Conservation (phyloP, 2,113 vertebrate species). For the Callaeas wilsoni region DNA sequence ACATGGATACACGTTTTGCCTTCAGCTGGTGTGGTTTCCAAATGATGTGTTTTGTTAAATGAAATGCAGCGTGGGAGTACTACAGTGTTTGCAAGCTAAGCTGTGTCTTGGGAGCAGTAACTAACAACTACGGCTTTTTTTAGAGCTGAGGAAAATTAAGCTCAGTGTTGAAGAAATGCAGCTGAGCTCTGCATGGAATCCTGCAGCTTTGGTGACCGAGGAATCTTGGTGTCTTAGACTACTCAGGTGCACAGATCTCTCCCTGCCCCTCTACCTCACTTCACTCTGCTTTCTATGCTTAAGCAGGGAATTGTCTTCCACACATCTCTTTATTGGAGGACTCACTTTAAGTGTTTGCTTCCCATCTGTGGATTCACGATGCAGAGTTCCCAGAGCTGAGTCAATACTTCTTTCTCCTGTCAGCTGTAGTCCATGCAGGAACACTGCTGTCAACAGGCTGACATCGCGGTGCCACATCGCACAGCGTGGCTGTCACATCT, state of each 20-base stretch:
- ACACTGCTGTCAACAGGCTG: not conserved
- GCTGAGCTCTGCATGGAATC: not conserved
- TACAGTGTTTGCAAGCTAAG: slow-evolving; percentile 39
- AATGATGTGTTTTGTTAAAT: not conserved
- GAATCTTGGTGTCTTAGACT: not conserved
- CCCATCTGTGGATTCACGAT: not conserved
- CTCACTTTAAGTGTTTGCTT: not conserved
- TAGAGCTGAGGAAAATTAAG: not conserved
- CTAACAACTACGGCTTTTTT: not conserved
- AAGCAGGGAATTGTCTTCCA: not conserved
- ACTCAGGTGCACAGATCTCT: not conserved
- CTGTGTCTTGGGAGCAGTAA: slow-evolving; percentile 32
- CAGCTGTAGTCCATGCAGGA: not conserved
- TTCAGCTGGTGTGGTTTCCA: not conserved
- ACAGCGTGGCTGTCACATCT: not conserved
- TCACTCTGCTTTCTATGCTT: not conserved
- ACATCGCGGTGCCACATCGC: not conserved
- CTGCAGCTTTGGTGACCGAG: not conserved
- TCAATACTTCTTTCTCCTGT: not conserved
- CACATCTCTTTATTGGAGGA: not conserved
- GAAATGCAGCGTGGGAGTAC: slow-evolving; percentile 16
- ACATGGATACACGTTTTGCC: not conserved
- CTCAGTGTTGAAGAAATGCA: not conserved
- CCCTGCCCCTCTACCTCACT: not conserved
- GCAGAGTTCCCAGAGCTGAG: not conserved